Conservation (phyloP, 2,113 vertebrate genomes). For the Dipodomys ordii region DNA sequence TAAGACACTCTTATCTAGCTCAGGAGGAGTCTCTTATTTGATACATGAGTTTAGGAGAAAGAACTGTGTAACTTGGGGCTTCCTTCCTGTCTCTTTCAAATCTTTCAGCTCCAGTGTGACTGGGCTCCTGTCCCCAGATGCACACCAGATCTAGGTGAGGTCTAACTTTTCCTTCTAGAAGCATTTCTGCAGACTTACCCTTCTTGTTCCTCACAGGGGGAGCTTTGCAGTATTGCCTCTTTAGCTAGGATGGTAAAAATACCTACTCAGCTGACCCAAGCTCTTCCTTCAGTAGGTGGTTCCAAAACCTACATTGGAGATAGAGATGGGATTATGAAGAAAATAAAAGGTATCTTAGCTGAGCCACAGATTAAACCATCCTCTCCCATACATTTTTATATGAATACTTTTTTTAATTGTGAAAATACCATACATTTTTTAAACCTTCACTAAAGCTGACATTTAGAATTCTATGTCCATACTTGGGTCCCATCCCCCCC, state of each 20-base stretch:
- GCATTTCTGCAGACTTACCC: not conserved
- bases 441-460: not conserved
- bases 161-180: not conserved
- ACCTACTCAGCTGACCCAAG: not conserved
- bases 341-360: not conserved
- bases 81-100: not conserved
- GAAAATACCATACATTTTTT: not conserved
- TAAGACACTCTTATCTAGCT: too few relatives aligned
- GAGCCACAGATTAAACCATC: not conserved
- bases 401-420: too few relatives aligned
- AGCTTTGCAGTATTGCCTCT: not conserved
- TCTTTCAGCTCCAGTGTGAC: fast-evolving
- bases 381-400: not conserved
- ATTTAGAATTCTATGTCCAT: not conserved
- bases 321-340: not conserved
- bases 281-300: not conserved
- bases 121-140: not conserved
- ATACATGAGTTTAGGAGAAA: not conserved
- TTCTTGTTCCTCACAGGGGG: not conserved
- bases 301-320: not conserved
- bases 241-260: not conserved
- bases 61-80: not conserved
- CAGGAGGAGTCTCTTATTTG: not conserved
- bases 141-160: not conserved
- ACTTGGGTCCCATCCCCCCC: not conserved